Conservation (phyloP, 2,797 vertebrate genomes). For the Lepus townsendii region DNA sequence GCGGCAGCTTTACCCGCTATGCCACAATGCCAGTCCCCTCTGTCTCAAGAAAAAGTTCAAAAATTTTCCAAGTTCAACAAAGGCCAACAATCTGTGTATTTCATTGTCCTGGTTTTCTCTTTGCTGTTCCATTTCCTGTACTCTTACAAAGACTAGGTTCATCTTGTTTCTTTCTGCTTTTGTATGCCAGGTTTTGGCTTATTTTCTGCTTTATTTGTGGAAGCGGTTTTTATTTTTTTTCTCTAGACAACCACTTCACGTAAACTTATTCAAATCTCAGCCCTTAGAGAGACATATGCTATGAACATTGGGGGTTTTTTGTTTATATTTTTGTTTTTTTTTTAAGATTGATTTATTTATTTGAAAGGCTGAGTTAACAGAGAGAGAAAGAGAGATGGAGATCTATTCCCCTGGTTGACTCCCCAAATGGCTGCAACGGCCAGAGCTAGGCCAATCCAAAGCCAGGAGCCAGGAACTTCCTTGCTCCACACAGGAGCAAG, state of each 20-base stretch:
- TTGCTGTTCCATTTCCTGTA: not conserved
- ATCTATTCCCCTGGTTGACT: too few species aligned
- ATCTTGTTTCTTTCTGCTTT: constrained; percentile 43
- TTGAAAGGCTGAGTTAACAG: too few species aligned
- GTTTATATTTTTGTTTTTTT: not conserved
- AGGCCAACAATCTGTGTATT: not conserved
- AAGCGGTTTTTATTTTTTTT: constrained; percentile 52
- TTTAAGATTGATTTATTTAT: too few species aligned
- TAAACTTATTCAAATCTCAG: not conserved
- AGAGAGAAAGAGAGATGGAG: too few species aligned
- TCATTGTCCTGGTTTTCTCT: constrained; percentile 43
- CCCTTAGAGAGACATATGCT: not conserved
- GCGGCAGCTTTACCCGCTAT: too few species aligned
- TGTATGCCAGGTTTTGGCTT: not conserved
- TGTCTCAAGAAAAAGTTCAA: too few species aligned
- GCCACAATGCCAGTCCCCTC: too few species aligned
- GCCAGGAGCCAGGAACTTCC: too few species aligned
- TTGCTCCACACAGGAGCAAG: too few species aligned
- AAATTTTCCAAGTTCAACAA: not conserved
- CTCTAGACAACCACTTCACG: not conserved
- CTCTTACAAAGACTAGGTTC: not conserved
- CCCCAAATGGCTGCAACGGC: too few species aligned
- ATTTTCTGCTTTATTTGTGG: constrained; percentile 37
- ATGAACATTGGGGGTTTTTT: constrained; percentile 47
- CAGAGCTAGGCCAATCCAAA: too few species aligned